Evolutionary conservation across 2,797 vertebrate genomes (phyloP).

Genomic region (Anguilla megastoma): DNA sequence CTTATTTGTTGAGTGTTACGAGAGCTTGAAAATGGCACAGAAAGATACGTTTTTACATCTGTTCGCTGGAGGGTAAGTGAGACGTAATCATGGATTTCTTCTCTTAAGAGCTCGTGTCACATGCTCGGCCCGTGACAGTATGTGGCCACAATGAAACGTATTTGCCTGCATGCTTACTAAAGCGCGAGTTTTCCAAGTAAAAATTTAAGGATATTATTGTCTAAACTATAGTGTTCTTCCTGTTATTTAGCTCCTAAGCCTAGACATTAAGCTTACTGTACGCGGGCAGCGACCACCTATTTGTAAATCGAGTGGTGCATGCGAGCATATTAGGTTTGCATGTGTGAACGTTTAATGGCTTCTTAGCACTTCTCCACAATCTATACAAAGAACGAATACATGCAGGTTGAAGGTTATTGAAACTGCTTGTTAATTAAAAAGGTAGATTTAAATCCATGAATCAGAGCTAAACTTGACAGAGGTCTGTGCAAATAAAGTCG

Average conservation of each 20-base stretch:
- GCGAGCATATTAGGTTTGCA: background rate
- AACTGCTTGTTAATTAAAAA: slow-evolving; percentile 7
- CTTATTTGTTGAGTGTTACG: background rate
- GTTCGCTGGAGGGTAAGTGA: slow-evolving; percentile 12
- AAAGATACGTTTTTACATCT: slow-evolving; percentile 17
- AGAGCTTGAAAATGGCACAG: slow-evolving; percentile 24
- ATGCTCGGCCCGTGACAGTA: background rate
- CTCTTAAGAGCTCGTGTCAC: background rate
- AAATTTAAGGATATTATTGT: background rate
- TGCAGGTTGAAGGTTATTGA: background rate
- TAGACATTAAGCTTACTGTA: background rate
- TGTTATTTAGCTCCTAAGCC: background rate
- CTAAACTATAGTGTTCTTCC: background rate
- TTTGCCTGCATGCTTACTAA: background rate
- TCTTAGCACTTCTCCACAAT: background rate
- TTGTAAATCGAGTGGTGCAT: background rate
- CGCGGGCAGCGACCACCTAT: background rate
- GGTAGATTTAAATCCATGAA: background rate
- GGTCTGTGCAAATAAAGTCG: background rate
- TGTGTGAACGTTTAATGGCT: background rate
- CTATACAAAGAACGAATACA: background rate
- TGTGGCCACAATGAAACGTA: background rate
- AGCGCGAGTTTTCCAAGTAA: background rate
- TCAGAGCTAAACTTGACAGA: background rate
- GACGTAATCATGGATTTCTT: background rate